Evolutionary conservation across 2,113 vertebrate genomes (phyloP).

Genomic region (Gnathonemus longibarbis): DNA sequence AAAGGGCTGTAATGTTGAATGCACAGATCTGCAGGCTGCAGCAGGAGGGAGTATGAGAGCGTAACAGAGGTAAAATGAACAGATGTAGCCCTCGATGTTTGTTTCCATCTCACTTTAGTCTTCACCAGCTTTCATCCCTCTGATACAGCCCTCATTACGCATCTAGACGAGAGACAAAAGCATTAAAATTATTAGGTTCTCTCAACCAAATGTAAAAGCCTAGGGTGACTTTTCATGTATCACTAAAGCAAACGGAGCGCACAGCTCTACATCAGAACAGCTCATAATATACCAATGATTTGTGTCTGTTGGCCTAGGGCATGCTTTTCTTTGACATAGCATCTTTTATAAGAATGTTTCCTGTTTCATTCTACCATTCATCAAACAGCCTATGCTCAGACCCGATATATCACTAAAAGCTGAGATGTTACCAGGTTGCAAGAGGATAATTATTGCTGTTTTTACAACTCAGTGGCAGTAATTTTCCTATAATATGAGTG

Average conservation of each 20-base stretch:
- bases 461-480: neutral
- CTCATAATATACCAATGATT: neutral
- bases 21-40: slow-evolving; percentile 34
- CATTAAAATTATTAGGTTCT: neutral
- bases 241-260: neutral
- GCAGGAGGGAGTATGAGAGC: slow-evolving; percentile 16
- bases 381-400: neutral
- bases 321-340: neutral
- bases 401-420: neutral
- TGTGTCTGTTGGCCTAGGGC: neutral
- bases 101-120: slow-evolving; percentile 36
- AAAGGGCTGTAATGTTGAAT: slow-evolving; percentile 35
- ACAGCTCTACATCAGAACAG: neutral
- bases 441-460: neutral
- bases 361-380: neutral
- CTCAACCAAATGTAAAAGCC: neutral
- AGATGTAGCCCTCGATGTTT: slow-evolving; percentile 28
- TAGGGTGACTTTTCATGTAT: neutral
- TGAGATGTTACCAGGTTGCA: neutral
- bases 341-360: neutral
- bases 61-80: slow-evolving; percentile 32
- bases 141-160: slow-evolving; percentile 42
- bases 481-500: neutral
- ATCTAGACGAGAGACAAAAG: slow-evolving; percentile 22
- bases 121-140: slow-evolving; percentile 47